These are phyloP conservation scores for Mirza zaza DNA, from an alignment of 2,113 vertebrate genomes.

Conservation along the genomic window DNA sequence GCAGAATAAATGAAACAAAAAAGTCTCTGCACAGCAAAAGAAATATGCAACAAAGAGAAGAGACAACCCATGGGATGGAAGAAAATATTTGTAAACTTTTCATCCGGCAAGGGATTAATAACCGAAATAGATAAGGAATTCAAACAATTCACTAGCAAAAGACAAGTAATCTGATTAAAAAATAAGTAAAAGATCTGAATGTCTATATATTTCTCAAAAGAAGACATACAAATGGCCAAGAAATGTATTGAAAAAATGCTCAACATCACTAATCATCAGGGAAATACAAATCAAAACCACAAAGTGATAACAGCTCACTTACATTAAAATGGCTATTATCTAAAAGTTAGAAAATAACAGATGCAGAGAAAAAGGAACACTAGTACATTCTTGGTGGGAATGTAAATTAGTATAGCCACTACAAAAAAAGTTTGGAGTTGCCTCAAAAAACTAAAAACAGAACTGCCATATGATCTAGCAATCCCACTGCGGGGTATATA, in stretches of 20 bases:
- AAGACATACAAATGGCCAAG: neutral
- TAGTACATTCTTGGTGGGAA: too few species aligned
- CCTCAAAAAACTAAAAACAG: too few species aligned
- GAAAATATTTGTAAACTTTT: neutral
- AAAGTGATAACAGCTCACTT: neutral
- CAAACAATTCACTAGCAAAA: neutral
- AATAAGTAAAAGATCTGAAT: neutral
- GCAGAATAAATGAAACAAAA: neutral
- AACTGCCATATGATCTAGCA: too few species aligned
- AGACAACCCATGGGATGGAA: neutral
- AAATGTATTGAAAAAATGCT: neutral
- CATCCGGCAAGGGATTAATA: neutral
- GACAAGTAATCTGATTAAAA: neutral
- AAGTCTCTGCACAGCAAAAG: neutral
- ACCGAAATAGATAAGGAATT: neutral
- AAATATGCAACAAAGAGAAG: neutral
- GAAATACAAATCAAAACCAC: neutral
- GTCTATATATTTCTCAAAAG: neutral
- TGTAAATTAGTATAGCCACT: too few species aligned
- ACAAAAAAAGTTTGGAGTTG: too few species aligned
- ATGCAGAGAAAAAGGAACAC: neutral
- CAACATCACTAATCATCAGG: neutral
- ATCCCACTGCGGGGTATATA: too few species aligned
- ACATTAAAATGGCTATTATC: neutral
- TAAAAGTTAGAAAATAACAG: neutral